Percentiles rank a stretch among this genome's conserved stretches.
These are phyloP conservation scores for Drosophila dunni DNA, from an alignment of 1,140 invertebrate genomes.

Conservation along the genomic window DNA sequence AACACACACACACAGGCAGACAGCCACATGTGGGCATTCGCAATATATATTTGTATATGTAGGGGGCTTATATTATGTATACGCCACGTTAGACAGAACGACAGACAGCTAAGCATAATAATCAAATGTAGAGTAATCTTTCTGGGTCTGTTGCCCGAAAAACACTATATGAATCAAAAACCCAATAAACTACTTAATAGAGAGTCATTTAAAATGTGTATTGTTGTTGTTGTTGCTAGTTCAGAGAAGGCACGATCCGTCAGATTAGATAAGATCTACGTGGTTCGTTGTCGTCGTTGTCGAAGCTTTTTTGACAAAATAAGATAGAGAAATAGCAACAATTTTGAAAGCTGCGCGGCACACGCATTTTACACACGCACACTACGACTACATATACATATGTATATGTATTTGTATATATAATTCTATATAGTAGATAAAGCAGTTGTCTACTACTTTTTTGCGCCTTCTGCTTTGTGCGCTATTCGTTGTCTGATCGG, in stretches of 20 bases:
- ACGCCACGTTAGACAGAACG: not conserved
- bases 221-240: slow-evolving; percentile 51
- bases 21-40: not conserved
- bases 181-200: slow-evolving; percentile 43
- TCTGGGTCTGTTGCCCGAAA: not conserved
- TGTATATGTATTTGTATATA: not conserved
- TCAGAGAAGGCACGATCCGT: slow-evolving; percentile 66
- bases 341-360: slow-evolving; percentile 28
- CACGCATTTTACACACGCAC: slow-evolving; percentile 33
- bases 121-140: slow-evolving; percentile 13
- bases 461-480: slow-evolving; percentile 2
- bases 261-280: slow-evolving; percentile 69
- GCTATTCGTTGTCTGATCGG: slow-evolving; percentile 10
- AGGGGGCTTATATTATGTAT: slow-evolving; percentile 6
- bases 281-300: slow-evolving; percentile 34
- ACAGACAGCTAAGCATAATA: slow-evolving; percentile 32
- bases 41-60: slow-evolving; percentile 10
- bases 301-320: slow-evolving; percentile 30
- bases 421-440: slow-evolving; percentile 5
- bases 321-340: slow-evolving; percentile 16
- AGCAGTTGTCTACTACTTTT: slow-evolving; percentile 25
- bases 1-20: slow-evolving; percentile 6
- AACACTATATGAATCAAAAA: slow-evolving; percentile 40
- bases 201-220: slow-evolving; percentile 37
- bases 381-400: slow-evolving; percentile 1